Evolutionary conservation across 1,140 invertebrate genomes (phyloP).

Genomic region (Hestina assimilis): DNA sequence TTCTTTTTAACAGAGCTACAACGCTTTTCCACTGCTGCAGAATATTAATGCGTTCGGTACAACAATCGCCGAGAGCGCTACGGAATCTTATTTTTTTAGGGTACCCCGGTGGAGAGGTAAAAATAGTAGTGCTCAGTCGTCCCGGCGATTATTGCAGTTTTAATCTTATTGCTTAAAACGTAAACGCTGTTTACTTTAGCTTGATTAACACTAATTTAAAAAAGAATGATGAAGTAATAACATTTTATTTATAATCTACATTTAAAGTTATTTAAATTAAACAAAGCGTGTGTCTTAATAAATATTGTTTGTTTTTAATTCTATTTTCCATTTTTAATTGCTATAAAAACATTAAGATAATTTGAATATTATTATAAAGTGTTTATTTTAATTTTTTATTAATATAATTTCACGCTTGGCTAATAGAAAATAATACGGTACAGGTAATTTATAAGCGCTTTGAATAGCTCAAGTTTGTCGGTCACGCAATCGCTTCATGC

Average conservation of each 20-base stretch:
- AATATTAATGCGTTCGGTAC: slow-evolving; percentile 29
- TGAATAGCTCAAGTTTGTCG: slow-evolving; percentile 2
- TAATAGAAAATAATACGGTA: slow-evolving; percentile 6
- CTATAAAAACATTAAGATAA: too few species aligned
- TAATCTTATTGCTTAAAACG: slow-evolving; percentile 8
- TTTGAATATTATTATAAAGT: background rate
- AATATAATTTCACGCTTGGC: slow-evolving; percentile 16
- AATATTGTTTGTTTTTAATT: too few species aligned
- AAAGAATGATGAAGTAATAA: too few species aligned
- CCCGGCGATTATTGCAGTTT: slow-evolving; percentile 6
- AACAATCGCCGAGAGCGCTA: slow-evolving; percentile 29
- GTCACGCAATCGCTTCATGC: slow-evolving; percentile 27
- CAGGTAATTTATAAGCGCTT: slow-evolving; percentile 11
- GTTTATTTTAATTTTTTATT: background rate
- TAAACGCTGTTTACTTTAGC: background rate
- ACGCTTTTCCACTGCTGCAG: slow-evolving; percentile 26
- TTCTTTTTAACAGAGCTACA: slow-evolving; percentile 22
- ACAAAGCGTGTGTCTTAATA: too few species aligned
- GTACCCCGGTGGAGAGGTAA: slow-evolving; percentile 20
- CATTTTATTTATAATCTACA: too few species aligned
- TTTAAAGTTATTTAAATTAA: too few species aligned
- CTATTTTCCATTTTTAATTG: too few species aligned
- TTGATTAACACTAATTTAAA: too few species aligned
- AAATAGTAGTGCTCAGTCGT: slow-evolving; percentile 3
- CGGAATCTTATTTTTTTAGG: slow-evolving; percentile 32